Conservation (phyloP, 1,140 invertebrate genomes). For the Ooceraea biroi region DNA sequence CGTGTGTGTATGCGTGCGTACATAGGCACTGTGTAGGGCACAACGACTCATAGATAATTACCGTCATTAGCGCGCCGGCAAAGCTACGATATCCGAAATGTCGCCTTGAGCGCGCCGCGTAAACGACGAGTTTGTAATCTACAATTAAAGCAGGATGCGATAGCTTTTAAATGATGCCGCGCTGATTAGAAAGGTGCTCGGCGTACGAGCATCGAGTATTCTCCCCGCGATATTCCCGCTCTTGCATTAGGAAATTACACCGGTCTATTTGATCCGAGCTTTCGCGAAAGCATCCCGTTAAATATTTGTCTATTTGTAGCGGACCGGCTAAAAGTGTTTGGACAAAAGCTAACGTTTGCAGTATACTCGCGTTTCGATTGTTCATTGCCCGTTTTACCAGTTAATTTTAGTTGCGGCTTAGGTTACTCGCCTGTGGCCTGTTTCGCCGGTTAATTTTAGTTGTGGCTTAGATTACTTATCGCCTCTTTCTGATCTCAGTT, state of each 20-base stretch:
- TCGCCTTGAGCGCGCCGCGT: conserved; percentile 11
- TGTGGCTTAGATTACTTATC: neutral
- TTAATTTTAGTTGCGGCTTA: conserved; percentile 27
- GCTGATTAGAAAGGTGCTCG: conserved; percentile 45
- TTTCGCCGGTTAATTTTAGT: conserved; percentile 24
- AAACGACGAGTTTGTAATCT: conserved; percentile 55
- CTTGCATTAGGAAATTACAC: conserved; percentile 49
- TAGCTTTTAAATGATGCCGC: conserved; percentile 51
- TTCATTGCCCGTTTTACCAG: neutral
- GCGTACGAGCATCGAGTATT: neutral
- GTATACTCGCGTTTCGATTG: neutral
- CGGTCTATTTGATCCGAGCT: conserved; percentile 34
- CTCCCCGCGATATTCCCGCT: conserved; percentile 24
- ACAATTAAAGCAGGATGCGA: conserved; percentile 55
- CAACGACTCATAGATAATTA: conserved; percentile 54
- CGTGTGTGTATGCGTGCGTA: conserved; percentile 5
- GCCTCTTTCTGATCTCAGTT: neutral
- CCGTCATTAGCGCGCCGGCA: conserved; percentile 44
- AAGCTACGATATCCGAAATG: conserved; percentile 20
- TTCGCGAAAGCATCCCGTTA: conserved; percentile 21
- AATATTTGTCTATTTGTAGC: conserved; percentile 16
- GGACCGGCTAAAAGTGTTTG: neutral
- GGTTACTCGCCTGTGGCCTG: too few relatives aligned
- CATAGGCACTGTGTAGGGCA: neutral
- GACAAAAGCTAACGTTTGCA: neutral